These are phyloP conservation scores for Tryphoninae sp. DNA, from an alignment of 2,888 invertebrate genomes.

Conservation along the genomic window DNA sequence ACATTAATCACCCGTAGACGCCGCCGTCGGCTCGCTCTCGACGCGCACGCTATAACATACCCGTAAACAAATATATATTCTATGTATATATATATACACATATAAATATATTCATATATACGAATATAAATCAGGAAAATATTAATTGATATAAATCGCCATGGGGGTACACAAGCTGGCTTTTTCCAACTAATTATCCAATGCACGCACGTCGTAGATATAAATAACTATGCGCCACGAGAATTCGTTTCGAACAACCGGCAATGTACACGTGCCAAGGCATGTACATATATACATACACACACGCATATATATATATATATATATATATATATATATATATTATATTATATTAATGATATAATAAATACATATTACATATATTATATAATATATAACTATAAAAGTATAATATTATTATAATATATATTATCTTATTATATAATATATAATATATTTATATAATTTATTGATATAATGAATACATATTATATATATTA, in stretches of 20 bases:
- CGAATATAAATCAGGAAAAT: constrained; percentile 45
- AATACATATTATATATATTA: too few species aligned
- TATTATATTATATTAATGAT: too few species aligned
- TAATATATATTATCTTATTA: too few species aligned
- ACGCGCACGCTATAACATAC: constrained; percentile 3
- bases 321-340: too few species aligned
- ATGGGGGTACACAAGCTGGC: not conserved
- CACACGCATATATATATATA: too few species aligned
- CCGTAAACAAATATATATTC: constrained; percentile 3
- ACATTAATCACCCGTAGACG: constrained; percentile 48
- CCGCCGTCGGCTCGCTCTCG: constrained; percentile 23
- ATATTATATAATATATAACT: too few species aligned
- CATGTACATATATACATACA: too few species aligned
- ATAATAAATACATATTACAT: too few species aligned
- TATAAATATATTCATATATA: constrained; percentile 24
- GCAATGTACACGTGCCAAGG: too few species aligned
- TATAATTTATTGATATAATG: too few species aligned
- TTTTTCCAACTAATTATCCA: constrained; percentile 30
- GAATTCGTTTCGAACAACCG: not conserved
- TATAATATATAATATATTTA: too few species aligned
- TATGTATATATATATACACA: constrained; percentile 6
- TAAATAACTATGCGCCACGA: not conserved
- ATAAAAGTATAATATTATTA: too few species aligned
- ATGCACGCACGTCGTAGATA: not conserved
- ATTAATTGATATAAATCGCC: constrained; percentile 41